Evolutionary conservation across 1,140 invertebrate species (phyloP).

Genomic region (Mesaphorura yosii): DNA sequence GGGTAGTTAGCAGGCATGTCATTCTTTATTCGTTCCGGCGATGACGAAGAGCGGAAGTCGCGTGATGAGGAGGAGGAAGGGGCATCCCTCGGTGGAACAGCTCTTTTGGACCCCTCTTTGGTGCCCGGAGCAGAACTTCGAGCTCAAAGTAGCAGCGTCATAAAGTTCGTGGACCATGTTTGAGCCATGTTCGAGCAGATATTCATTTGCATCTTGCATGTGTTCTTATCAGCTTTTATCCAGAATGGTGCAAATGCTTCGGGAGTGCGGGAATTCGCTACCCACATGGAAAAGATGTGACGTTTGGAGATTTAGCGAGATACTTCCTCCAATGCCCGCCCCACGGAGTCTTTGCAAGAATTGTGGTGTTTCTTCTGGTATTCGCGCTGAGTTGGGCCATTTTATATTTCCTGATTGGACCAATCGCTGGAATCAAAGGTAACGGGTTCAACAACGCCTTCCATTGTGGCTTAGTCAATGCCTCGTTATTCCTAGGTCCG

Average conservation of each 20-base stretch:
- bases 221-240: constrained; percentile 25
- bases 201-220: no score
- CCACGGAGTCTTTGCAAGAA: constrained; percentile 7
- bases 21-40: no score
- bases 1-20: no score
- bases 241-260: constrained; percentile 20
- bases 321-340: constrained; percentile 8
- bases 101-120: neutral
- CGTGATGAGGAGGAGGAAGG: neutral
- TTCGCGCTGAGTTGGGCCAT: constrained; percentile 1
- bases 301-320: neutral
- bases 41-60: no score
- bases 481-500: constrained; percentile 9
- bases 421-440: neutral
- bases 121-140: neutral
- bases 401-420: constrained; percentile 3
- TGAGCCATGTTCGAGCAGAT: no score
- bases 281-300: neutral
- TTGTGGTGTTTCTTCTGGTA: constrained; percentile 6
- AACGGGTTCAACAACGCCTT: neutral
- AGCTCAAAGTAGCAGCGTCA: constrained; percentile 10
- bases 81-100: neutral
- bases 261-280: neutral
- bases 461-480: neutral
- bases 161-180: constrained; percentile 4